phyloP scores from a whole-genome alignment of 37 sponge, comb jelly and placozoan genomes.

The Oopsacas minuta region DNA sequence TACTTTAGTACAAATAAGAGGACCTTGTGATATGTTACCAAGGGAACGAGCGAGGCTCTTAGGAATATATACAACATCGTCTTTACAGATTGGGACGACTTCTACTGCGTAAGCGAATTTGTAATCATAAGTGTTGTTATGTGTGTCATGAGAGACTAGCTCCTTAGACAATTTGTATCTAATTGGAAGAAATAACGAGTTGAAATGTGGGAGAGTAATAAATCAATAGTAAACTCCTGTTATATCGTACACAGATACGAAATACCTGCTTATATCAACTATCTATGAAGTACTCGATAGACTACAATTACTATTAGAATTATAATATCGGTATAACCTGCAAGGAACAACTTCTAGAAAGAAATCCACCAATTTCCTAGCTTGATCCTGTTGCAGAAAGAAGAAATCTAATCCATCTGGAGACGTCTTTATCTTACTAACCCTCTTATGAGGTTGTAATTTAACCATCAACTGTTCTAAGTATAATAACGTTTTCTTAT shows the following conservation, averaged over 20 bases:
- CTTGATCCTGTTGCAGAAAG: constrained; percentile 51
- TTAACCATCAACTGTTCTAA: constrained; percentile 88
- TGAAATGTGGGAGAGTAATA: background rate
- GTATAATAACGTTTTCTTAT: constrained; percentile 93
- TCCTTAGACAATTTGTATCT: constrained; percentile 90
- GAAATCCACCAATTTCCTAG: constrained; percentile 89
- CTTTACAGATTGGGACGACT: constrained; percentile 78
- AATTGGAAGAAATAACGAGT: background rate
- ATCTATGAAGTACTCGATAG: too few relatives aligned
- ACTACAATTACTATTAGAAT: too few relatives aligned
- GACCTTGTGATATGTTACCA: constrained; percentile 50
- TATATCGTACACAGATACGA: too few relatives aligned
- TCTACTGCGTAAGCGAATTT: constrained; percentile 91
- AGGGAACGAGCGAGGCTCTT: constrained; percentile 48
- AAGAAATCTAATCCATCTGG: constrained; percentile 76
- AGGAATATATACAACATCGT: constrained; percentile 76
- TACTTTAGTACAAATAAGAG: constrained; percentile 52
- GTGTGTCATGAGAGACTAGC: constrained; percentile 84
- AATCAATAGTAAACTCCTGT: too few relatives aligned
- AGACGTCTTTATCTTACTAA: constrained; percentile 47
- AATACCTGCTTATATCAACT: too few relatives aligned
- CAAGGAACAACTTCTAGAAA: constrained; percentile 64
- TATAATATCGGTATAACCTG: too few relatives aligned
- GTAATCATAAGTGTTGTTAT: constrained; percentile 87
- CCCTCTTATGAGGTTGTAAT: constrained; percentile 50